These are phyloP conservation scores for Lycophotia porphyrea DNA, from an alignment of 2,888 invertebrate species.

Conservation along the genomic window DNA sequence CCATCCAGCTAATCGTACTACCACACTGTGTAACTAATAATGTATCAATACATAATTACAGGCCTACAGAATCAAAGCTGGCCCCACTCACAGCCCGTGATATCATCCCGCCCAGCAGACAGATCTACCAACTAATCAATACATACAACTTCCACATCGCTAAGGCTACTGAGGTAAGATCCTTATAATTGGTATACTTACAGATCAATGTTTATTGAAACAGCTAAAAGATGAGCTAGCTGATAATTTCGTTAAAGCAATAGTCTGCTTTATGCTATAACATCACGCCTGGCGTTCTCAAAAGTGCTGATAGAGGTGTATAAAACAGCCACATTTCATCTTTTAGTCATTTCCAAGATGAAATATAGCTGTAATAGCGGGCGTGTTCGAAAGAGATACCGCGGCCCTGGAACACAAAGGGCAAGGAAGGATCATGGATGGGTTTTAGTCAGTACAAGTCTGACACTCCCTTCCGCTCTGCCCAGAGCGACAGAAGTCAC, in stretches of 20 bases:
- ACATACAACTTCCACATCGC: conserved; percentile 96
- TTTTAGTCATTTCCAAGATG: background rate
- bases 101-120: conserved; percentile 95
- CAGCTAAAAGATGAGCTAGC: background rate
- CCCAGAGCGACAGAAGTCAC: too few relatives aligned
- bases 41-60: conserved; percentile 74
- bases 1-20: too few relatives aligned
- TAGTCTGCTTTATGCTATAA: background rate
- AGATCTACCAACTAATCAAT: conserved; percentile 97
- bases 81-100: conserved; percentile 95
- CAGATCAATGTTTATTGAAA: background rate
- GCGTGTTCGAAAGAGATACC: too few relatives aligned
- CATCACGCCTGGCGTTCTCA: background rate
- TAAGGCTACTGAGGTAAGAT: conserved; percentile 94
- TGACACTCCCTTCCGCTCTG: too few relatives aligned
- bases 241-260: background rate
- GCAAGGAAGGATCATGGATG: too few relatives aligned
- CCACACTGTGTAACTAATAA: background rate
- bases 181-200: background rate
- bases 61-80: conserved; percentile 95
- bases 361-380: background rate
- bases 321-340: background rate
- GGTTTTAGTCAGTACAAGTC: too few relatives aligned
- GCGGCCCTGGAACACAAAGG: too few relatives aligned
- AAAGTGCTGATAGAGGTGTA: background rate